phyloP scores from a whole-genome alignment of 2,113 vertebrate species.

The Crypturellus undulatus region DNA sequence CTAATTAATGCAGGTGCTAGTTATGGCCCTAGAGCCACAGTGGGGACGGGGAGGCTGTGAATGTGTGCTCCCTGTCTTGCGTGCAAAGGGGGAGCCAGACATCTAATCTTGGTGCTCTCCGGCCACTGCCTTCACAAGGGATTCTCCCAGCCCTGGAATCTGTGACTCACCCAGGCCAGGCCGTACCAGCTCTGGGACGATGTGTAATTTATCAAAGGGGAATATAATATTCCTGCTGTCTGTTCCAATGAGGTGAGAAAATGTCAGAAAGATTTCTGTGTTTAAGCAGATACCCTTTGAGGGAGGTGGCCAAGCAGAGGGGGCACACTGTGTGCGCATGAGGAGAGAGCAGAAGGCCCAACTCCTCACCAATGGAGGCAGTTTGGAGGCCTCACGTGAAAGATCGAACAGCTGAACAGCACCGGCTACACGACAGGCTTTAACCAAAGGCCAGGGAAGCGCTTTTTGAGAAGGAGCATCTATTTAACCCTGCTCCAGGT shows the following conservation, averaged over 20 bases:
- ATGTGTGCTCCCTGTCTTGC: not conserved
- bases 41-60: not conserved
- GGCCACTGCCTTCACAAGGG: not conserved
- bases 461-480: fast-evolving
- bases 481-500: fast-evolving
- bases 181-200: not conserved
- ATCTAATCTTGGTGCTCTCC: not conserved
- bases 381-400: fast-evolving
- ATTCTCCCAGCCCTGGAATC: not conserved
- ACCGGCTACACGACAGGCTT: fast-evolving
- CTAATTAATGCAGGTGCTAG: not conserved
- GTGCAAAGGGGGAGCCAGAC: not conserved
- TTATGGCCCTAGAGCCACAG: not conserved
- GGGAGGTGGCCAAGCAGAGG: fast-evolving
- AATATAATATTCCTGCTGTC: not conserved
- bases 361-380: fast-evolving
- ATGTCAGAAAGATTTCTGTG: not conserved
- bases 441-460: not conserved
- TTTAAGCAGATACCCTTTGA: not conserved
- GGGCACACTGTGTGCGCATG: fast-evolving
- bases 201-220: not conserved
- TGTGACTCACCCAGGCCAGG: not conserved
- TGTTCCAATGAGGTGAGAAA: constrained; percentile 16
- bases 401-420: not conserved
- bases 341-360: fast-evolving